These are phyloP conservation scores for Steromphala cineraria DNA, from an alignment of 2,888 invertebrate species.

Conservation along the genomic window DNA sequence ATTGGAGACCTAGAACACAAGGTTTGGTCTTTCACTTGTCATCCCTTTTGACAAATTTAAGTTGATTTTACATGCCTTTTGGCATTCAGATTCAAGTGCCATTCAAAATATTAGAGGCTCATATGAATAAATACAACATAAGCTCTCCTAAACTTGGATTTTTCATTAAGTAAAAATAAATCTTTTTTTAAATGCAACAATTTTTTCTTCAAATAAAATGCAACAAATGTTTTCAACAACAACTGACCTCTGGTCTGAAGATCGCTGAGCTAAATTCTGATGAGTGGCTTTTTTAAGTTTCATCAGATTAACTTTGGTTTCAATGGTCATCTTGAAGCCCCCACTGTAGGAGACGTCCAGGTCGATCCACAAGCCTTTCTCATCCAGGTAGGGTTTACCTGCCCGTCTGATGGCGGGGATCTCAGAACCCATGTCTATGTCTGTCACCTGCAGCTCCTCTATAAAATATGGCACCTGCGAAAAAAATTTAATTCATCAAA, in stretches of 20 bases:
- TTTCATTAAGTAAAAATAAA: too few relatives aligned
- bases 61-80: too few relatives aligned
- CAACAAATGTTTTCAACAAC: too few relatives aligned
- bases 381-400: slow-evolving; percentile 82
- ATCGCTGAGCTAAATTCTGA: background rate
- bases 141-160: too few relatives aligned
- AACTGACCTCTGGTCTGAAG: background rate
- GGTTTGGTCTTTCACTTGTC: too few relatives aligned
- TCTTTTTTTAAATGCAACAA: too few relatives aligned
- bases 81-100: too few relatives aligned
- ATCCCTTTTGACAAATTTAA: too few relatives aligned
- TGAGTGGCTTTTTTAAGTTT: slow-evolving; percentile 77
- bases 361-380: slow-evolving; percentile 92
- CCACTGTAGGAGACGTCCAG: slow-evolving; percentile 84
- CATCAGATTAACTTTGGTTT: slow-evolving; percentile 91
- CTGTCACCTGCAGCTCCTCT: slow-evolving; percentile 86
- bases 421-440: slow-evolving; percentile 82
- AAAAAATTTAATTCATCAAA: background rate
- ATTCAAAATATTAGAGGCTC: too few relatives aligned
- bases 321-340: slow-evolving; percentile 88
- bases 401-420: slow-evolving; percentile 72
- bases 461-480: slow-evolving; percentile 87
- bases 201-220: too few relatives aligned
- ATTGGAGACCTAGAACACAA: slow-evolving; percentile 60
- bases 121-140: too few relatives aligned